Conservation (phyloP, 2,888 invertebrate genomes). For the Geotrupes spiniger region DNA sequence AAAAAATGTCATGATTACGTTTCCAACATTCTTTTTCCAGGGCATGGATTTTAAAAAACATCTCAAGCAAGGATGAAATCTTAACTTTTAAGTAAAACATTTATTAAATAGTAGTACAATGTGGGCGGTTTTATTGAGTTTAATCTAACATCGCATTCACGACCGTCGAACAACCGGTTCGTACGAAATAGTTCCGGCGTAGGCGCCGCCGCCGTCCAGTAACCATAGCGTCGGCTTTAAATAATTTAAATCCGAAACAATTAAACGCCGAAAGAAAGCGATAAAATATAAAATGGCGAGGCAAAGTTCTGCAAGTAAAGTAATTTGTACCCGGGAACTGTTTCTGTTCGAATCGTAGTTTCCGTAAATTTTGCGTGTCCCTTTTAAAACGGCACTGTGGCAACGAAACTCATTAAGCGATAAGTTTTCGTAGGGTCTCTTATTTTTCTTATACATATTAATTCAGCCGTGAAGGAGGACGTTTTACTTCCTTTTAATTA, state of each 20-base stretch:
- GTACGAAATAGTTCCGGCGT: too few relatives aligned
- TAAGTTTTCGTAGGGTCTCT: neutral
- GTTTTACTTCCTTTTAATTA: conserved; percentile 2
- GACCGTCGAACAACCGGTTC: too few relatives aligned
- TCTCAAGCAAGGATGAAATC: too few relatives aligned
- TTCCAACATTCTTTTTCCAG: too few relatives aligned
- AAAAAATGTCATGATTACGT: too few relatives aligned
- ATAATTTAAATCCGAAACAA: conserved; percentile 1
- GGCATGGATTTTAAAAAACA: too few relatives aligned
- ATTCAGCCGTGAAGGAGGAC: neutral
- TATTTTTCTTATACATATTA: conserved; percentile 1
- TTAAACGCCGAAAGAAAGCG: neutral
- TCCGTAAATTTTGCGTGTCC: neutral
- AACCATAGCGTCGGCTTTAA: neutral
- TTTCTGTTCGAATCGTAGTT: neutral
- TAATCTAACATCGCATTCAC: too few relatives aligned
- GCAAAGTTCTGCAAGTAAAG: neutral
- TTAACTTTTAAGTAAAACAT: too few relatives aligned
- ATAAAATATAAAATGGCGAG: neutral
- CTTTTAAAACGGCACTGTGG: neutral
- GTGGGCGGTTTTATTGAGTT: too few relatives aligned
- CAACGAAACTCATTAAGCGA: conserved; percentile 4
- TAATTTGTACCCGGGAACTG: neutral
- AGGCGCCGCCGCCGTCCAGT: neutral
- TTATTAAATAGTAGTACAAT: too few relatives aligned